Conservation (phyloP, 2,888 invertebrate species). For the Dendrolimus houi region DNA sequence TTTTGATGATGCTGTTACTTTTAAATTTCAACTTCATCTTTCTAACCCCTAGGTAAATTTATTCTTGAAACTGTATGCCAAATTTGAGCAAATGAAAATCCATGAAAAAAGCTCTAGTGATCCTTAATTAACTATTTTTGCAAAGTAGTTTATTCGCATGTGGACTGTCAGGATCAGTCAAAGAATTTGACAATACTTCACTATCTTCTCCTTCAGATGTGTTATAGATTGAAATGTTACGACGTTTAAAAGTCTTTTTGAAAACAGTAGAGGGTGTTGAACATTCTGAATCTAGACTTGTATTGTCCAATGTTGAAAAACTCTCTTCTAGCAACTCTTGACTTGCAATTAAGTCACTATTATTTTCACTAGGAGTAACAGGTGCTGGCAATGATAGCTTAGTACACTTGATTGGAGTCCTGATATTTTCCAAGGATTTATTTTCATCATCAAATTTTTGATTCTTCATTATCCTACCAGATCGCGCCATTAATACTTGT, state of each 20-base stretch:
- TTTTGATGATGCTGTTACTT: too few relatives aligned
- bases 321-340: constrained; percentile 20
- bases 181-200: constrained; percentile 30
- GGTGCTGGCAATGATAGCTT: constrained; percentile 58
- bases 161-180: constrained; percentile 30
- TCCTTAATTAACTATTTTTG: constrained; percentile 6
- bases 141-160: constrained; percentile 34
- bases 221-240: constrained; percentile 59
- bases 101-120: too few relatives aligned
- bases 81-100: too few relatives aligned
- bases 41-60: too few relatives aligned
- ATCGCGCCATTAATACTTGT: constrained; percentile 74
- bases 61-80: too few relatives aligned
- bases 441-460: constrained; percentile 13
- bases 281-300: constrained; percentile 31
- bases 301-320: constrained; percentile 29
- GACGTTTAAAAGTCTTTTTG: constrained; percentile 60
- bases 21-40: too few relatives aligned
- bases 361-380: constrained; percentile 42
- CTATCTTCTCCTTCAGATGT: constrained; percentile 40
- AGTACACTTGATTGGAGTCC: constrained; percentile 40
- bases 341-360: constrained; percentile 24
- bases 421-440: constrained; percentile 9
- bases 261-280: constrained; percentile 35
- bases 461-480: constrained; percentile 54